Base-by-base conservation (phyloP, 2,113 vertebrate species). In the Butorides virescens region DNA sequence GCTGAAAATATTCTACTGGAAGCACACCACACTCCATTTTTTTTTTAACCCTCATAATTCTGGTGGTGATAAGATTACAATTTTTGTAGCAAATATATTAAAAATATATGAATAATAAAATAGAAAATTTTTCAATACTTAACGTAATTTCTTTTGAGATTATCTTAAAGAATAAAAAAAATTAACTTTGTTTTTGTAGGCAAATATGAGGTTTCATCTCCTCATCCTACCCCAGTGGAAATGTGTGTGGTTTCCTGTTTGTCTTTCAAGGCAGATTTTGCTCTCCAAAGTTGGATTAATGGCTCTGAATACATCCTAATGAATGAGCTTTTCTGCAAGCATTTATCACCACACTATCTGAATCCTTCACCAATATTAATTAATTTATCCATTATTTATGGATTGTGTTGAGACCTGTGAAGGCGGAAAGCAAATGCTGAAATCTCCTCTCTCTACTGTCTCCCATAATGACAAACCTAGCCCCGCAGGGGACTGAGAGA, bases 331-430 rank as follows among this genome's bases (percentile, higher is more conserved):
- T 91, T 78, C 84, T 92, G 53, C 53, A 93, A 68, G 16, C 47
- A 90, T 87, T 92, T 96, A 88, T 96, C 83, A 92, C 10, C 36
- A 53, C 11, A 19, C 61, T 89, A 81, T 78, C 47, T 74, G 80
- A 94, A 89, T 63, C 34, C 37, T 95, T 78, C 12, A 23, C 34
- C 52, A 68, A 65, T 86, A 91, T 73, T 88, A 86, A 93, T 94
- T 92, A 78, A 85, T 85, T 47, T 73, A 90, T 83, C 68, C 65
- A 63, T 96, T 95, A 92, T 94, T 97, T 94, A 93, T 62, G 29
- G 32, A 55, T 88, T 79, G 5, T 76, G 34, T 85, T 94, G 62
- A 85, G 74, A 72, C 9, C 17, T 86, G n/a, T 12, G 13, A 75
- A 68, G 49, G 27, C 29, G 73, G 78, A 94, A 96, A 93, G 13